Percentiles rank a stretch among this genome's conserved stretches.
phyloP scores from a whole-genome alignment of 2,113 vertebrate genomes.

The Pedionomus torquatus region DNA sequence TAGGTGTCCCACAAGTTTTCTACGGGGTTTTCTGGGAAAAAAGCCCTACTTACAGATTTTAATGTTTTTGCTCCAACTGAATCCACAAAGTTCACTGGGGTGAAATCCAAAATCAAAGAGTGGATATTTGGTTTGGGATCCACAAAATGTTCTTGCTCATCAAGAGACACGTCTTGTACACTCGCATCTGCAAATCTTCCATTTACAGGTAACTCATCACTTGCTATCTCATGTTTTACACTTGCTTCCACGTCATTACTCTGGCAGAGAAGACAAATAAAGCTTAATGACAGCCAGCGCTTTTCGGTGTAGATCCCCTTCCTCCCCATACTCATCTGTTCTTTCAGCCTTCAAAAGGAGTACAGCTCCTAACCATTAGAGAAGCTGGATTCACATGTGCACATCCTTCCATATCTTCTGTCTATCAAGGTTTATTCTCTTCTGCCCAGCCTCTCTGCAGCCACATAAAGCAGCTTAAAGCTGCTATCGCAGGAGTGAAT shows the following conservation, averaged over 20 bases:
- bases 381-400: not conserved
- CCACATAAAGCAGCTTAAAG: not conserved
- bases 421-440: not conserved
- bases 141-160: conserved; percentile 79
- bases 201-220: conserved; percentile 71
- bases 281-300: not conserved
- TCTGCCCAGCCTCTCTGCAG: not conserved
- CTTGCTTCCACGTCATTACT: conserved; percentile 75
- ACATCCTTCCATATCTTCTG: fast-evolving
- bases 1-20: not conserved
- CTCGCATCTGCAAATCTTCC: conserved; percentile 61
- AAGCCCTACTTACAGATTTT: conserved; percentile 81
- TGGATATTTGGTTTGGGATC: conserved; percentile 72
- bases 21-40: not conserved
- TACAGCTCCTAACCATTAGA: not conserved
- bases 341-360: not conserved
- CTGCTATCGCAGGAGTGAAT: not conserved
- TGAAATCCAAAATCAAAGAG: conserved; percentile 91
- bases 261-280: conserved; percentile 34
- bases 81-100: conserved; percentile 89
- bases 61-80: conserved; percentile 93
- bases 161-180: conserved; percentile 54
- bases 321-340: not conserved
- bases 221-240: conserved; percentile 80
- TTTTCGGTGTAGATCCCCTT: not conserved